Conservation (phyloP, 2,888 invertebrate genomes). For the Drosophila pegasa region DNA sequence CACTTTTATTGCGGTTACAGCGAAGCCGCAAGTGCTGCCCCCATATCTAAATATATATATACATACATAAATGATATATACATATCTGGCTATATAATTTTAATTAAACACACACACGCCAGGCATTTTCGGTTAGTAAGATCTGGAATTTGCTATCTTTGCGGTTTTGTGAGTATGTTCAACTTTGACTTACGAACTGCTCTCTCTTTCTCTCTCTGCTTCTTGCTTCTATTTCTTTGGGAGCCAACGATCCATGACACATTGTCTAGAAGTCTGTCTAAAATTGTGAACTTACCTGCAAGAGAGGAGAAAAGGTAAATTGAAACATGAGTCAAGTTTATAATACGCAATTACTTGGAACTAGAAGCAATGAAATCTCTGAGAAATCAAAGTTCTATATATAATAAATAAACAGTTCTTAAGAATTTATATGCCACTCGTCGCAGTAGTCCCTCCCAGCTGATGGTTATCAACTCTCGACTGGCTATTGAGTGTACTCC, state of each 20-base stretch:
- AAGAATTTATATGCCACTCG: not conserved
- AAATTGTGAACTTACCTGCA: constrained; percentile 45
- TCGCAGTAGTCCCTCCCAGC: not conserved
- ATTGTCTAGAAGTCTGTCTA: constrained; percentile 7
- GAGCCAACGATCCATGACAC: constrained; percentile 56
- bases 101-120: constrained; percentile 64
- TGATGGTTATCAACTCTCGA: not conserved
- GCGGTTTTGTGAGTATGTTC: constrained; percentile 43
- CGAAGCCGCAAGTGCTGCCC: constrained; percentile 24
- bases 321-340: constrained; percentile 20
- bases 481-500: not conserved
- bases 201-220: not conserved
- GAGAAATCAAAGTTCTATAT: not conserved
- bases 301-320: constrained; percentile 16
- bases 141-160: constrained; percentile 25
- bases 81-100: constrained; percentile 51
- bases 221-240: constrained; percentile 3
- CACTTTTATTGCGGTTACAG: constrained; percentile 68
- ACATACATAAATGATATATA: constrained; percentile 1
- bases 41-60: constrained; percentile 11
- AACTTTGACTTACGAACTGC: constrained; percentile 68
- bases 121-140: not conserved
- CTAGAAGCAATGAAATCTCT: not conserved
- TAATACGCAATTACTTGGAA: constrained; percentile 1
- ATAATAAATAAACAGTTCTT: not conserved